Conservation (phyloP, 2,888 invertebrate species). For the Dasysyrphus albostriatus region DNA sequence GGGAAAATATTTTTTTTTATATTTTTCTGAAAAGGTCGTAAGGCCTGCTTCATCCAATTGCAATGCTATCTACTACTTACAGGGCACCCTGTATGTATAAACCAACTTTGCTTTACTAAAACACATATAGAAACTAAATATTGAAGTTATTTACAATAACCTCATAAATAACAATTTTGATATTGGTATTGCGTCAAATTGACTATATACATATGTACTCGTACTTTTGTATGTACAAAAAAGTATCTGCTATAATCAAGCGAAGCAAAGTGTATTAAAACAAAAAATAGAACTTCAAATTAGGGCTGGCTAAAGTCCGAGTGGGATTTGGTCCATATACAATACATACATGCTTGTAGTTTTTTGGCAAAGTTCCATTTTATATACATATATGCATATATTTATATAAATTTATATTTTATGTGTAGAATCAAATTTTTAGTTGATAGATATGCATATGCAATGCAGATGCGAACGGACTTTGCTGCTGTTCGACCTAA, state of each 20-base stretch:
- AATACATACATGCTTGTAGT: background rate
- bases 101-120: too few species aligned
- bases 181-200: too few species aligned
- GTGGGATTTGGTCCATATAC: constrained; percentile 35
- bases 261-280: background rate
- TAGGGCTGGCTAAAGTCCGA: constrained; percentile 44
- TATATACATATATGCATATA: background rate
- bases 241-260: background rate
- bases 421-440: background rate
- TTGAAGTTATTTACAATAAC: too few species aligned
- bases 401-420: background rate
- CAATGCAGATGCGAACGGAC: constrained; percentile 54
- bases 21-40: too few species aligned
- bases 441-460: constrained; percentile 44
- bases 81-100: too few species aligned
- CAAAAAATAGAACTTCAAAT: constrained; percentile 45
- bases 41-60: too few species aligned
- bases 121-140: too few species aligned
- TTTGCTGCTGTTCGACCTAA: constrained; percentile 39
- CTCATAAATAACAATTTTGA: too few species aligned
- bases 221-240: too few species aligned
- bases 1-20: too few species aligned
- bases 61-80: too few species aligned
- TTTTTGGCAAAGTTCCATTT: constrained; percentile 60
- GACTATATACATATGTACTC: too few species aligned